Evolutionary conservation across 2,113 vertebrate species (phyloP).

Genomic region (Trichechus manatus): DNA sequence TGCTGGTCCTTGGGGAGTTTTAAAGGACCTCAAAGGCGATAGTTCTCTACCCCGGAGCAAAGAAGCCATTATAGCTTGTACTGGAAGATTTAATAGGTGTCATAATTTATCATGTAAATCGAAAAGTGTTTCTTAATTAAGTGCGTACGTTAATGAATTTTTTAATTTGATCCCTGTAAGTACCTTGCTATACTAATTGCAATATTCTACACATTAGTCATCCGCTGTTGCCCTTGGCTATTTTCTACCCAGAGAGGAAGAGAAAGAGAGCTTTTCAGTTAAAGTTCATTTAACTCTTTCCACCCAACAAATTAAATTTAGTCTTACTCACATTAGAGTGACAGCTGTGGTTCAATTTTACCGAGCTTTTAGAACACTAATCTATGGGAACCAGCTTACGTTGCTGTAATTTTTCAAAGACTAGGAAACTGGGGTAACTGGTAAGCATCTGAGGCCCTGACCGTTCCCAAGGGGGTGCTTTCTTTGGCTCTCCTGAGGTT

Average conservation of each 20-base stretch:
- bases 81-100: slow-evolving; percentile 99
- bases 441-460: neutral
- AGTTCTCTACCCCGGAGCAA: slow-evolving; percentile 94
- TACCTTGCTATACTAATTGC: slow-evolving; percentile 99
- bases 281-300: slow-evolving; percentile 97
- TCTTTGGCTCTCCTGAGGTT: neutral
- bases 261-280: slow-evolving; percentile 91
- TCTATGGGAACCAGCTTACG: neutral
- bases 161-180: slow-evolving; percentile 99
- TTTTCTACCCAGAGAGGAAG: slow-evolving; percentile 94
- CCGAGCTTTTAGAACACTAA: neutral
- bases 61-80: slow-evolving; percentile 97
- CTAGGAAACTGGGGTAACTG: neutral
- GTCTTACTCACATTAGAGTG: slow-evolving; percentile 79
- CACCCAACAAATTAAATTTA: slow-evolving; percentile 90
- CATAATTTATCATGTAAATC: slow-evolving; percentile 99
- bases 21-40: slow-evolving; percentile 92
- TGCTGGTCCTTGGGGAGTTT: slow-evolving; percentile 91
- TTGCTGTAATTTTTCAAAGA: neutral
- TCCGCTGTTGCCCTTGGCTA: slow-evolving; percentile 99
- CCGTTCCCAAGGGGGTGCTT: neutral
- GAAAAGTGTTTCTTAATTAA: slow-evolving; percentile 99
- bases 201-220: slow-evolving; percentile 99
- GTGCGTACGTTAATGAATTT: slow-evolving; percentile 99
- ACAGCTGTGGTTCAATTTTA: slow-evolving; percentile 78